Base-by-base conservation (phyloP, 2,113 vertebrate genomes). In the Nematolebias whitei region DNA sequence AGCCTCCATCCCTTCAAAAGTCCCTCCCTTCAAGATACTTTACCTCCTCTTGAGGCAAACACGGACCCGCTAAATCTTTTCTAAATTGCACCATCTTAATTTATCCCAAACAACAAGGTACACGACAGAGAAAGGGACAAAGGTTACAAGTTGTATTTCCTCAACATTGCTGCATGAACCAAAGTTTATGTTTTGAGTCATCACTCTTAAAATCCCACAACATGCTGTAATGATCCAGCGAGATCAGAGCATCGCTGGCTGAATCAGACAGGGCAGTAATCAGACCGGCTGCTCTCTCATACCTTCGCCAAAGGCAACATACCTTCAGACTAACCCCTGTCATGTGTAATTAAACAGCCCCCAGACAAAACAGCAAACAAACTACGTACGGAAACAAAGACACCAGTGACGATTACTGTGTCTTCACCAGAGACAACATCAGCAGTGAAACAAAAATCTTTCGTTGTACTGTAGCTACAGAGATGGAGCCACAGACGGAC, bases 201-300 rank as follows among this genome's bases (percentile, higher is more conserved):
- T 63, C 41, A 78, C 39, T 35, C 39, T 75, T 56, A 45, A 74
- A 76, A 68, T 78, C 20, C 50, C 32, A 15, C 63, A 53, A 12
- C 61, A 44, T 48, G 43, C 56, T 76, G 29, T 83, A 88, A 89
- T 87, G 80, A 87, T 65, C n/a, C 44, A 11, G 44, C 9, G 9
- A 50, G 29, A 12, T 19, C 43, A 51, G 52, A 54, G 45, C 53
- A 55, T 61, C 67, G 23, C 22, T 29, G 41, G 24, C 15, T 49
- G 63, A 76, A 85, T 74, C 32, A 86, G 82, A 79, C 73, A 80
- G 54, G 69, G 62, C 9, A 72, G 68, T 71, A 11, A 9, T 83
- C 74, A 80, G 61, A 24, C 20, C 13, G 11, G 29, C 39, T 68
- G 62, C 76, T 87, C 90, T 86, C 87, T 85, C 84, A 78, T 78